Base-by-base conservation (phyloP, 2,888 invertebrate genomes). In the Limnephilus lunatus region DNA sequence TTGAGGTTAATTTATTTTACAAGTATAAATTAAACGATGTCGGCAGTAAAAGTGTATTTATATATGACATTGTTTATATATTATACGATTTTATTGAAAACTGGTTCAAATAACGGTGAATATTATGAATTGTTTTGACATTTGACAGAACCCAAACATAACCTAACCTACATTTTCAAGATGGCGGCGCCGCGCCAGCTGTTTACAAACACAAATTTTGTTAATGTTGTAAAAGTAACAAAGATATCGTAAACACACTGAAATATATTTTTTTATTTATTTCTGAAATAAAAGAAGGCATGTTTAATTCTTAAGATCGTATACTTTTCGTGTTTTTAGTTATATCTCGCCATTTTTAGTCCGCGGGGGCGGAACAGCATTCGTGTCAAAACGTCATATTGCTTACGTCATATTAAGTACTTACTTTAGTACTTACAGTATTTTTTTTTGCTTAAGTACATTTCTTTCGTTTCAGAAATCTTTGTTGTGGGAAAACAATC, bases 131-230 rank as follows among this genome's bases (percentile, higher is more conserved):
- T 83, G 83, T 83, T 83, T 35, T 83, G 83, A 83, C 83, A 83
- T 25, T 25, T 83, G 83, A 83, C 83, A 39, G 83, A 32, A 83
- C 19, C 35, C 35, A 32, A 83, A 83, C 83, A 83, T 83, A 83
- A 83, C 83, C 83, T 83, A 32, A 83, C 15, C 32, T 83, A 32
- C 32, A 83, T 83, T 83, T 31, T 35, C 83, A 83, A 83, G 9
- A 83, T 83, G 83, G 83, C 83, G 83, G 83, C 35, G 32, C 32
- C 83, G 35, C 32, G n/a, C 11, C 83, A 83, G 83, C 83, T 83
- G 83, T 83, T 83, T 82, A 82, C 82, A 82, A 32, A 82, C 19
- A 32, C 82, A 82, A 32, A 32, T 82, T 14, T 32, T 32, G 7
- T 32, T 82, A 32, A 31, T 82, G 4, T 32, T 82, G 31, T 19